phyloP scores from a whole-genome alignment of 2,113 vertebrate species.

The Hymenochirus boettgeri region DNA sequence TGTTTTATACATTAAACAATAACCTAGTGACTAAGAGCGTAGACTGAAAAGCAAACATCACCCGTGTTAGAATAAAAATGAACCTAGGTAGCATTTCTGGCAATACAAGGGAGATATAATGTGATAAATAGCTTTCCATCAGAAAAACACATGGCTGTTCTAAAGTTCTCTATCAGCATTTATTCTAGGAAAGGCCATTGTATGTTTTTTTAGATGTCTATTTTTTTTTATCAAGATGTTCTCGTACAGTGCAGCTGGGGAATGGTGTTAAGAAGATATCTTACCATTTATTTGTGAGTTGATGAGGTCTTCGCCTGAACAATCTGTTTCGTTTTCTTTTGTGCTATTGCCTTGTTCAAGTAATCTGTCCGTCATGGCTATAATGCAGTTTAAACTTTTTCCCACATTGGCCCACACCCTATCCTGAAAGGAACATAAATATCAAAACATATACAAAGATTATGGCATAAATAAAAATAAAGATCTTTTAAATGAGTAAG shows the following conservation, averaged over 20 bases:
- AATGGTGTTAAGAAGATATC: constrained; percentile 32
- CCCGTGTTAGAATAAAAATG: constrained; percentile 13
- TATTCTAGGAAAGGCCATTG: constrained; percentile 19
- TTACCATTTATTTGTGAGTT: constrained; percentile 74
- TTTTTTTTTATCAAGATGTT: constrained; percentile 19
- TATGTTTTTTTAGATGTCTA: constrained; percentile 2
- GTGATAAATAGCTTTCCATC: constrained; percentile 43
- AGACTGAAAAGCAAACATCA: constrained; percentile 33
- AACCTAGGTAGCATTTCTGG: constrained; percentile 40
- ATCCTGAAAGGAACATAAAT: constrained; percentile 76
- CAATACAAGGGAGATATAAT: constrained; percentile 38
- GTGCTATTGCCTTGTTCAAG: constrained; percentile 69
- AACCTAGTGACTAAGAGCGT: constrained; percentile 34
- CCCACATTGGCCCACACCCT: constrained; percentile 91
- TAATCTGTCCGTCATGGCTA: constrained; percentile 89
- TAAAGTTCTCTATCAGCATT: constrained; percentile 25
- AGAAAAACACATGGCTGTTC: background rate
- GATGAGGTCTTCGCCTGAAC: constrained; percentile 62
- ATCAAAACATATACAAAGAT: constrained; percentile 49
- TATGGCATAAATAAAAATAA: no score
- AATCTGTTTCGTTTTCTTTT: constrained; percentile 38
- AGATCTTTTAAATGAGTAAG: no score
- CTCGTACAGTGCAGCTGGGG: constrained; percentile 38
- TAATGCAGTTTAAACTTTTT: constrained; percentile 90
- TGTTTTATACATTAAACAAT: constrained; percentile 38